A percentile compares a stretch with the other conserved stretches of the same genome.
phyloP scores from a whole-genome alignment of 2,797 vertebrate species.

The Cossypha caffra region DNA sequence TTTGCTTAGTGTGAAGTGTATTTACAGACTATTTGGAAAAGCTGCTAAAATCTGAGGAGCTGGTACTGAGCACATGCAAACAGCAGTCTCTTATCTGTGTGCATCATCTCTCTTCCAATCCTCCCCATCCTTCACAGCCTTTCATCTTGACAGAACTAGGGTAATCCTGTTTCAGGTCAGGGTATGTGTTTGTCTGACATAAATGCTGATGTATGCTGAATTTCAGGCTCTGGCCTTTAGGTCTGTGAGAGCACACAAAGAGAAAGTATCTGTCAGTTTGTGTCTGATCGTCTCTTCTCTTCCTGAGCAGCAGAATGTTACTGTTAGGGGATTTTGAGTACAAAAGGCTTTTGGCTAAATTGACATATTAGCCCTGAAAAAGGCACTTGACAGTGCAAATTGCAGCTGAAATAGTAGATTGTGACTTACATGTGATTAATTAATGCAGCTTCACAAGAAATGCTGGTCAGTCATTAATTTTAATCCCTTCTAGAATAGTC shows the following conservation, averaged over 20 bases:
- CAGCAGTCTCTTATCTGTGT: not conserved
- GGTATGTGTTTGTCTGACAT: constrained; percentile 10
- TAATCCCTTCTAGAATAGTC: not conserved
- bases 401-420: not conserved
- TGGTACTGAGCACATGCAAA: not conserved
- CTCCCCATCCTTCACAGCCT: not conserved
- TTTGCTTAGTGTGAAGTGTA: not conserved
- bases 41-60: not conserved
- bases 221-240: not conserved
- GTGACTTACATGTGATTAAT: not conserved
- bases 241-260: not conserved
- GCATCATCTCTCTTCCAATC: not conserved
- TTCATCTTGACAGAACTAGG: constrained; percentile 60
- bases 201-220: constrained; percentile 32
- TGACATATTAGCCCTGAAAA: not conserved
- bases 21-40: not conserved
- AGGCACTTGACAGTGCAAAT: not conserved
- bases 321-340: not conserved
- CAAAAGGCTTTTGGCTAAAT: not conserved
- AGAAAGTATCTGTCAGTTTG: not conserved
- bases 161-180: constrained; percentile 58
- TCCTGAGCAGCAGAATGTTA: not conserved
- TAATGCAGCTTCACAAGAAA: not conserved
- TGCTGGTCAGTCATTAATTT: not conserved
- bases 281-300: not conserved